A percentile compares a stretch with the other conserved stretches of the same genome.
Evolutionary conservation across 2,888 invertebrate species (phyloP).

Genomic region (Andrena chrysosceles): DNA sequence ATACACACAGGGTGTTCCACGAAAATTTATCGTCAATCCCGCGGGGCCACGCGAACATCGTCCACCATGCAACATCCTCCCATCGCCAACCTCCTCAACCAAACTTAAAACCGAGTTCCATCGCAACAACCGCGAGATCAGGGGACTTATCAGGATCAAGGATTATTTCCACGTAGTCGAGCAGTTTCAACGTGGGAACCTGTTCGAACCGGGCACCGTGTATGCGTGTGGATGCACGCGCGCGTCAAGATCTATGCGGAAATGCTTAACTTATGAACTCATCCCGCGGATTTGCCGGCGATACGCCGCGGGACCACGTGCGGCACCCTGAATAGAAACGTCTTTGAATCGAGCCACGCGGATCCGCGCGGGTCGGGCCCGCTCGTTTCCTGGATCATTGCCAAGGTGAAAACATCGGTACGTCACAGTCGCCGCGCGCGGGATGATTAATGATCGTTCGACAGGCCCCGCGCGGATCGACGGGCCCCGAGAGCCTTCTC

Average conservation of each 20-base stretch:
- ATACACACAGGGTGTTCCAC: constrained; percentile 33
- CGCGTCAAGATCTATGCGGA: constrained; percentile 67
- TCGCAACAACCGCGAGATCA: too few species aligned
- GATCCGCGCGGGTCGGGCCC: constrained; percentile 60
- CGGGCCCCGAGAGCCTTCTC: constrained; percentile 21
- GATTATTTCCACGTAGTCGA: background rate
- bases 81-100: too few species aligned
- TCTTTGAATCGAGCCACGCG: constrained; percentile 70
- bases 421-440: constrained; percentile 69
- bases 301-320: constrained; percentile 52
- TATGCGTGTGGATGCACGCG: constrained; percentile 30
- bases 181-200: background rate
- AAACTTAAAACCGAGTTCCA: too few species aligned
- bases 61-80: too few species aligned
- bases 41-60: background rate
- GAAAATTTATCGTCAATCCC: constrained; percentile 13
- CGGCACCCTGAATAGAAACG: constrained; percentile 75
- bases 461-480: constrained; percentile 53
- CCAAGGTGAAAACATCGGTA: constrained; percentile 80
- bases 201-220: constrained; percentile 22
- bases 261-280: constrained; percentile 77
- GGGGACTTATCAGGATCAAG: background rate
- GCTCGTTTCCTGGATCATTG: constrained; percentile 80
- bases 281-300: constrained; percentile 52
- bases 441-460: constrained; percentile 72